A percentile compares a stretch with the other conserved stretches of the same genome.
Conservation (phyloP, 1,140 invertebrate species). For the Hyles euphorbiae region DNA sequence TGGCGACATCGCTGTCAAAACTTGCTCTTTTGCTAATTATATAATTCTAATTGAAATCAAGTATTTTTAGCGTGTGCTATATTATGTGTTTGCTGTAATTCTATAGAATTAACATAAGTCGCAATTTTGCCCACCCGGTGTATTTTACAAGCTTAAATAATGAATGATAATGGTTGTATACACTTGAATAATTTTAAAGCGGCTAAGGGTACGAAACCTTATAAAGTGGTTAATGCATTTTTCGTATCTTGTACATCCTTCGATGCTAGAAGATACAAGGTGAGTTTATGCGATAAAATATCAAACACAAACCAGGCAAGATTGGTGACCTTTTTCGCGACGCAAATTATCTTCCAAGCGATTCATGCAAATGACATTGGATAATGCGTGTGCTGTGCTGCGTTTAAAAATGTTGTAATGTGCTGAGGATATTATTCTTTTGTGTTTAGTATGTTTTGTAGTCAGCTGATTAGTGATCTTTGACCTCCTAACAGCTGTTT, state of each 20-base stretch:
- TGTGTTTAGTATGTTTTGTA: conserved; percentile 7
- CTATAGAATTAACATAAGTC: not conserved
- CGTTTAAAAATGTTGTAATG: too few species aligned
- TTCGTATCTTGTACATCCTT: conserved; percentile 84
- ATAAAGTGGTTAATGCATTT: conserved; percentile 85
- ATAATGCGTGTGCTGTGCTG: too few species aligned
- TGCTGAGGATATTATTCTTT: too few species aligned
- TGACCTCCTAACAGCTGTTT: conserved; percentile 60
- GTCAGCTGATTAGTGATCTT: conserved; percentile 67
- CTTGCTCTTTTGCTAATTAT: too few species aligned
- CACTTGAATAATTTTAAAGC: conserved; percentile 87
- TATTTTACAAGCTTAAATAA: conserved; percentile 61
- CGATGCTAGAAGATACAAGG: conserved; percentile 84
- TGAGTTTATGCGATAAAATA: conserved; percentile 41
- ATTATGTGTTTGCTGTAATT: too few species aligned
- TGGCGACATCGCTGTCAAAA: too few species aligned
- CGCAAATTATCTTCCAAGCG: conserved; percentile 16
- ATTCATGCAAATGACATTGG: conserved; percentile 4
- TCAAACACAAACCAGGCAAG: conserved; percentile 9
- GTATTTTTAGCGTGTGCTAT: too few species aligned
- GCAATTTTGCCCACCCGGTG: conserved; percentile 33
- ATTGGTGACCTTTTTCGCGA: conserved; percentile 19
- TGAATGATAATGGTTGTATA: conserved; percentile 84
- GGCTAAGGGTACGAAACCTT: conserved; percentile 83
- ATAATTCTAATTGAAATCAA: too few species aligned